Evolutionary conservation across 2,888 invertebrate species (phyloP), one percentile per base, ranked within the genome.

Genomic region (Gasteruption jaculator): DNA sequence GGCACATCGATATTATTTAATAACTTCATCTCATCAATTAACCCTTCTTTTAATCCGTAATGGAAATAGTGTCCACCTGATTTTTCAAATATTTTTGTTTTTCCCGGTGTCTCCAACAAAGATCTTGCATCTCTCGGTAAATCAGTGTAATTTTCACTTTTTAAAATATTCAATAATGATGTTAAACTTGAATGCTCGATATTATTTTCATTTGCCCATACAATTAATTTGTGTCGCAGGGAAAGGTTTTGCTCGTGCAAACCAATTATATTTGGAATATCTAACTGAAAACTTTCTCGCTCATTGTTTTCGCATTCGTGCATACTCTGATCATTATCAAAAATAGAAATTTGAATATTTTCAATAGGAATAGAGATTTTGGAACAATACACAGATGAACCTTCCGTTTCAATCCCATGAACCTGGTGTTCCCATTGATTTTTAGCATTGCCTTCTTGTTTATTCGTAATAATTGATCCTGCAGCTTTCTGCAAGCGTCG

Each of bases 81-180:
- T 19, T 14, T 32, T 32, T 18, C 10, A 8, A 8, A 4, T 14
- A 32, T 5, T 19, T n/a, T 8, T 12, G 33, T 32, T 18, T 10
- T 20, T 16, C 33, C 12, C 12, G 33, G 33, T 32, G 5, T 32
- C 22, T 32, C 4, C 20, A 20, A 5, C 14, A 32, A 19, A 12
- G 20, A 12, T 32, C 33, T 32, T 14, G 18, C 33, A 18, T 32
- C 33, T 21, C n/a, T 32, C 8, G 33, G 11, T 19, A 32, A 19
- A 32, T 32, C 6, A 6, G 3, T 10, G 14, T 32, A 12, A 5
- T 6, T 22, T 19, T 32, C 20, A 19, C n/a, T 32, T n/a, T 11
- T 11, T n/a, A 32, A 32, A 14, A 32, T 32, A 6, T 10, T 4
- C n/a, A 32, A 18, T 7, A 32, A 7, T 8, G 33, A 10, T 8